Conservation (phyloP, 2,113 vertebrate genomes). For the Mystacornis crossleyi region DNA sequence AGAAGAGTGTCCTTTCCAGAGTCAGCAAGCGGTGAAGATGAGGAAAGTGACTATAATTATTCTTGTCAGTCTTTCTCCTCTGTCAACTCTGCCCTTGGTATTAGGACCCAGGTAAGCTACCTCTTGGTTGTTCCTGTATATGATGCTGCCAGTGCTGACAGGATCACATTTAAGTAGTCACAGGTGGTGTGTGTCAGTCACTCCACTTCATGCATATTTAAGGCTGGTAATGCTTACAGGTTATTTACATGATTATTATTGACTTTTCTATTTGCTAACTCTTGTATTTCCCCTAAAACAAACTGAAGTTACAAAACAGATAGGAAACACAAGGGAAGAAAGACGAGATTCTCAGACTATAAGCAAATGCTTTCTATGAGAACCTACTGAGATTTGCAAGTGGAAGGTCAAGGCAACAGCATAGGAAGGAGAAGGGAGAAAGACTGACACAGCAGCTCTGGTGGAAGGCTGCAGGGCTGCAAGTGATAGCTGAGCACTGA, state of each 20-base stretch:
- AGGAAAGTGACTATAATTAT: not conserved
- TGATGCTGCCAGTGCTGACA: not conserved
- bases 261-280: not conserved
- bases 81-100: not conserved
- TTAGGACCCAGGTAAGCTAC: not conserved
- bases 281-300: not conserved
- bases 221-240: fast-evolving
- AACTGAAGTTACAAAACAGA: not conserved
- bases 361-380: not conserved
- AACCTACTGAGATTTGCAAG: not conserved
- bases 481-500: not conserved
- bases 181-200: not conserved
- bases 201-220: not conserved
- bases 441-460: not conserved
- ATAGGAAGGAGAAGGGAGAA: not conserved
- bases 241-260: not conserved
- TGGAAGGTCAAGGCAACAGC: not conserved
- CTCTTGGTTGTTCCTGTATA: not conserved
- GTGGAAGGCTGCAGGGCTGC: not conserved
- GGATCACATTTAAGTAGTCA: not conserved
- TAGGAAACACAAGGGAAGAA: not conserved
- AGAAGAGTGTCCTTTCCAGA: not conserved
- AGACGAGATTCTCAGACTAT: not conserved
- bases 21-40: not conserved
- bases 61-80: not conserved